phyloP scores from a whole-genome alignment of 2,888 invertebrate genomes.

The Mythimna vitellina region DNA sequence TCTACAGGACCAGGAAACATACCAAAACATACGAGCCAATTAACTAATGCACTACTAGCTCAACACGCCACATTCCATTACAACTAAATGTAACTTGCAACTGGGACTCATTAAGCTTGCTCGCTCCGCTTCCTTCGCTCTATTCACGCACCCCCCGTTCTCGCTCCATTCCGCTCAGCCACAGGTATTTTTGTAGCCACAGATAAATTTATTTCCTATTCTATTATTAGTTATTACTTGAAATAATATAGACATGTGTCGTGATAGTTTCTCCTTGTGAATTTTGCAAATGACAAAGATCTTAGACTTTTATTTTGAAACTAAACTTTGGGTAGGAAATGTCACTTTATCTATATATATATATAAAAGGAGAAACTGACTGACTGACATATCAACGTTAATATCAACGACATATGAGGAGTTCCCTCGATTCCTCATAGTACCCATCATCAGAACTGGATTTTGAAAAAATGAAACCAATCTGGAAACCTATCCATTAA shows the following conservation, averaged over 20 bases:
- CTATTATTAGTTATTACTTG: constrained; percentile 9
- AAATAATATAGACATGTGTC: not conserved
- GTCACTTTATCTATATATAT: too few relatives aligned
- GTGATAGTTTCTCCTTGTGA: not conserved
- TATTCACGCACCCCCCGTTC: constrained; percentile 13
- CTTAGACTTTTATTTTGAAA: too few relatives aligned
- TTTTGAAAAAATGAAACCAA: too few relatives aligned
- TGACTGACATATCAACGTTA: too few relatives aligned
- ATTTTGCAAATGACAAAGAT: not conserved
- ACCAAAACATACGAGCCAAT: not conserved
- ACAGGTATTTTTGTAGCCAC: constrained; percentile 13
- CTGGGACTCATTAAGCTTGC: constrained; percentile 10
- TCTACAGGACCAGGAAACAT: not conserved
- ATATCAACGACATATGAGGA: too few relatives aligned
- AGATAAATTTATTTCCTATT: constrained; percentile 25
- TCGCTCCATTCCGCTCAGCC: not conserved
- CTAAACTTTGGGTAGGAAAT: too few relatives aligned
- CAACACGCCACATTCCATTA: not conserved
- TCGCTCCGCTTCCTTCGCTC: constrained; percentile 26
- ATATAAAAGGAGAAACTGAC: too few relatives aligned
- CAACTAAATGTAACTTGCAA: constrained; percentile 19
- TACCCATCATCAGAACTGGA: too few relatives aligned
- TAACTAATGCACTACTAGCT: constrained; percentile 8
- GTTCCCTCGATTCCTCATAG: too few relatives aligned
- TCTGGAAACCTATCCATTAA: too few relatives aligned